phyloP scores from a whole-genome alignment of 2,797 vertebrate species.

The Octomys mimax region DNA sequence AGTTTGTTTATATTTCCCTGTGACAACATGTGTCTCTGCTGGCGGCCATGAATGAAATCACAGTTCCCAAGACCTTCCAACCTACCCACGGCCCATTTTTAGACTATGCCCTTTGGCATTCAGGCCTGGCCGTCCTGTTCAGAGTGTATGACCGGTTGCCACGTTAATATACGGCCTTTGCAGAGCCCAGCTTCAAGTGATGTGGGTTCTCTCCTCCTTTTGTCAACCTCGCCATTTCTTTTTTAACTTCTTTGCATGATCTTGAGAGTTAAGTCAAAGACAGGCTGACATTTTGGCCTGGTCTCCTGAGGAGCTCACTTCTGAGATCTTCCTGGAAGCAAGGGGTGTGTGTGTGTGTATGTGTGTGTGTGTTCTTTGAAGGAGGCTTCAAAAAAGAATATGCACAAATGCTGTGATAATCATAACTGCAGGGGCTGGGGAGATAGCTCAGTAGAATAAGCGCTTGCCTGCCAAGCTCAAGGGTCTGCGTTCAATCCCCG shows the following conservation, averaged over 20 bases:
- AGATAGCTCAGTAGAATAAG: too few relatives aligned
- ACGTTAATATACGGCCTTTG: background rate
- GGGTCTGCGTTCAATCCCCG: too few relatives aligned
- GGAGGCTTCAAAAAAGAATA: background rate
- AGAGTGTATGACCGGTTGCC: slow-evolving; percentile 53
- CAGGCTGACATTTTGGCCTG: slow-evolving; percentile 72
- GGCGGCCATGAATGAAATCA: slow-evolving; percentile 80
- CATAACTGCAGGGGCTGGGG: background rate
- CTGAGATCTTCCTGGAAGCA: slow-evolving; percentile 67
- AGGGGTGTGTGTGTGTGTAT: background rate
- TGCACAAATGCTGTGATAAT: background rate
- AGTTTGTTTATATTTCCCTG: slow-evolving; percentile 75
- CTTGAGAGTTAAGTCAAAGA: slow-evolving; percentile 69
- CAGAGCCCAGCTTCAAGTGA: background rate
- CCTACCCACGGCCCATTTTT: slow-evolving; percentile 74
- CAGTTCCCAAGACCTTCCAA: slow-evolving; percentile 75
- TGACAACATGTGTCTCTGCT: slow-evolving; percentile 55
- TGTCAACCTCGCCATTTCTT: slow-evolving; percentile 65
- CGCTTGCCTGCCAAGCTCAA: too few relatives aligned
- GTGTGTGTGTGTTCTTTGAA: background rate
- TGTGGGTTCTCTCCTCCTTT: background rate
- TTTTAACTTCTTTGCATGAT: slow-evolving; percentile 67
- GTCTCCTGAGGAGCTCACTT: slow-evolving; percentile 61
- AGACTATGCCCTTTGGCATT: slow-evolving; percentile 77
- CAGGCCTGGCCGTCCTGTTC: slow-evolving; percentile 22